A percentile compares a stretch with the other conserved stretches of the same genome.
Conservation (phyloP, 2,113 vertebrate genomes). For the Apeltes quadracus region DNA sequence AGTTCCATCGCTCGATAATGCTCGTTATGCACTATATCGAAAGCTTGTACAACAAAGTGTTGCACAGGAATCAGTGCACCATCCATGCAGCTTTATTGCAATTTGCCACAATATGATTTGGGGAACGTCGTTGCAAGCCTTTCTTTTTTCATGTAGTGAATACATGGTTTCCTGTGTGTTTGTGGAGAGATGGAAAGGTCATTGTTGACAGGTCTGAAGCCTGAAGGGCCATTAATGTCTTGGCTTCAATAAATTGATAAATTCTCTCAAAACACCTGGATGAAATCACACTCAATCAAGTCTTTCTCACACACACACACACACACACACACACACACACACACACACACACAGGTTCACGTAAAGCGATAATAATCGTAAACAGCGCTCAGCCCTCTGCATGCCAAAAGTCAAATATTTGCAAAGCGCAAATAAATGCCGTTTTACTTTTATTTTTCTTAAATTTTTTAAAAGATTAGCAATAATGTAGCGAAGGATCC, state of each 20-base stretch:
- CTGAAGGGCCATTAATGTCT: slow-evolving; percentile 34
- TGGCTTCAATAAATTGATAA: slow-evolving; percentile 27
- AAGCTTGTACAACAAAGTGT: too few relatives aligned
- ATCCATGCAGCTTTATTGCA: too few relatives aligned
- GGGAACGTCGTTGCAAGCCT: too few relatives aligned
- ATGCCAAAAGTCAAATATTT: slow-evolving; percentile 43
- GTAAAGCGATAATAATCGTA: slow-evolving; percentile 1
- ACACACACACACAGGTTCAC: not conserved
- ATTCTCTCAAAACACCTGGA: slow-evolving; percentile 24
- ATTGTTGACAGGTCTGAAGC: slow-evolving; percentile 26
- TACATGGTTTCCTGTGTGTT: not conserved
- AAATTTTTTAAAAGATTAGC: slow-evolving; percentile 48
- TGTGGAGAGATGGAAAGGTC: slow-evolving; percentile 5
- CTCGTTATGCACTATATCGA: too few relatives aligned
- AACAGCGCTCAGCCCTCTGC: not conserved
- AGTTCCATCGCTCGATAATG: too few relatives aligned
- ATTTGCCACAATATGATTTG: too few relatives aligned
- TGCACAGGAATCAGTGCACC: too few relatives aligned
- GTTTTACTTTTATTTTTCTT: slow-evolving; percentile 1
- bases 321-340: not conserved
- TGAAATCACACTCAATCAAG: slow-evolving; percentile 22
- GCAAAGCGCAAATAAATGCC: slow-evolving; percentile 33
- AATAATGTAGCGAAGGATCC: slow-evolving; percentile 17
- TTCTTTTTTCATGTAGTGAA: not conserved
- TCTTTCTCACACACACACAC: not conserved